These are phyloP conservation scores for Agrenia bidenticulata DNA, from an alignment of 2,888 invertebrate species.

Conservation along the genomic window DNA sequence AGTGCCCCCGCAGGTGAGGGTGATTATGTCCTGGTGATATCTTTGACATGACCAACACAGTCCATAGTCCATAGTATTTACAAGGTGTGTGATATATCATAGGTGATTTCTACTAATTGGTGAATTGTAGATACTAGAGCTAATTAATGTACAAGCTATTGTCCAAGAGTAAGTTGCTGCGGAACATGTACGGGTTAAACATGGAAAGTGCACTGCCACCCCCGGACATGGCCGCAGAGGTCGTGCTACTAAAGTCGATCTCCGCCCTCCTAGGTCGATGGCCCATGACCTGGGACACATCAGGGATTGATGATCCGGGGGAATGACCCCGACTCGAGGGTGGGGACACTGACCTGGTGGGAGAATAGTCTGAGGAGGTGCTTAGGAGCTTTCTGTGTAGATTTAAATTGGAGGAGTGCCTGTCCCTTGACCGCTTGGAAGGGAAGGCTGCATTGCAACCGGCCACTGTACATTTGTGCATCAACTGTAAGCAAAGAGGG, in stretches of 20 bases:
- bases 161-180: constrained; percentile 7
- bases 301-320: neutral
- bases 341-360: neutral
- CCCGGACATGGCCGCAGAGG: neutral
- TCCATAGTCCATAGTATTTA: too few relatives aligned
- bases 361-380: constrained; percentile 56
- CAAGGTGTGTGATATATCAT: too few relatives aligned
- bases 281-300: neutral
- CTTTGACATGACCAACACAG: too few relatives aligned
- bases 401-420: constrained; percentile 81
- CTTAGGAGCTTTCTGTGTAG: constrained; percentile 86
- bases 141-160: constrained; percentile 21
- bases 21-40: neutral
- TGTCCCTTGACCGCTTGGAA: constrained; percentile 86
- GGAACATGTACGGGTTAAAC: constrained; percentile 17
- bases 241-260: constrained; percentile 10
- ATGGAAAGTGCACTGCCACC: neutral
- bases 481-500: constrained; percentile 59
- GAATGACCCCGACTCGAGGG: constrained; percentile 5
- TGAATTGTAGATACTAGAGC: too few relatives aligned
- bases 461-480: constrained; percentile 92
- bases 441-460: constrained; percentile 94
- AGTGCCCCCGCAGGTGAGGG: neutral
- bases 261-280: neutral
- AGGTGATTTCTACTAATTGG: too few relatives aligned